Evolutionary conservation across 2,113 vertebrate genomes (phyloP).

Genomic region (Gymnobelideus leadbeateri): DNA sequence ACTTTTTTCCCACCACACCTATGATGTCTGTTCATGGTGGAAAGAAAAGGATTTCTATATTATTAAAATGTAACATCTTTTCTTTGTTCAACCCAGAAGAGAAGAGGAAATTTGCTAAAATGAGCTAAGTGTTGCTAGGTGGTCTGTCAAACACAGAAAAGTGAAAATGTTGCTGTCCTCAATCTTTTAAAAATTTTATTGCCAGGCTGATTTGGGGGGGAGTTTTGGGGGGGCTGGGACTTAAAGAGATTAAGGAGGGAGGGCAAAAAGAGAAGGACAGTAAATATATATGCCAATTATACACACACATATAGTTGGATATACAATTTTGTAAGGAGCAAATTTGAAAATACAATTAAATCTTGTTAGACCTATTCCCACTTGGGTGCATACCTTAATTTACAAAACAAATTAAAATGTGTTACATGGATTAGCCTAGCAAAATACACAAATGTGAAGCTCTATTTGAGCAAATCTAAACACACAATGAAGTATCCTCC

Average conservation of each 20-base stretch:
- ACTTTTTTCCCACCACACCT: constrained; percentile 1
- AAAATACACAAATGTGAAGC: neutral
- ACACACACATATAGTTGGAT: neutral
- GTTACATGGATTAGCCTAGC: neutral
- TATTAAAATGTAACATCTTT: neutral
- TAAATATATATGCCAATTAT: neutral
- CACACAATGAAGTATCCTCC: neutral
- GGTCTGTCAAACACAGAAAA: neutral
- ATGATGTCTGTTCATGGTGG: neutral
- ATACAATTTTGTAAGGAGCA: neutral
- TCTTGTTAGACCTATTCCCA: neutral
- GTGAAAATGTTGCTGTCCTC: constrained; percentile 22
- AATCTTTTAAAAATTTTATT: neutral
- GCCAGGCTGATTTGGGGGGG: neutral
- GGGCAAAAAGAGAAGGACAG: neutral
- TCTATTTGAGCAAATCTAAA: neutral
- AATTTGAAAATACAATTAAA: neutral
- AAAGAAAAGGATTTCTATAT: neutral
- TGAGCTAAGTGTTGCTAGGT: neutral
- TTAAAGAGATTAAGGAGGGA: neutral
- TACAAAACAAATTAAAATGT: neutral
- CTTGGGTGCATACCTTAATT: neutral
- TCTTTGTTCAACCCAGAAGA: constrained; percentile 57
- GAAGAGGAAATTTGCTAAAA: constrained; percentile 29
- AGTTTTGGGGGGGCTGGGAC: neutral